These are phyloP conservation scores for Pristiophorus japonicus DNA, from an alignment of 2,113 vertebrate species.

Conservation along the genomic window DNA sequence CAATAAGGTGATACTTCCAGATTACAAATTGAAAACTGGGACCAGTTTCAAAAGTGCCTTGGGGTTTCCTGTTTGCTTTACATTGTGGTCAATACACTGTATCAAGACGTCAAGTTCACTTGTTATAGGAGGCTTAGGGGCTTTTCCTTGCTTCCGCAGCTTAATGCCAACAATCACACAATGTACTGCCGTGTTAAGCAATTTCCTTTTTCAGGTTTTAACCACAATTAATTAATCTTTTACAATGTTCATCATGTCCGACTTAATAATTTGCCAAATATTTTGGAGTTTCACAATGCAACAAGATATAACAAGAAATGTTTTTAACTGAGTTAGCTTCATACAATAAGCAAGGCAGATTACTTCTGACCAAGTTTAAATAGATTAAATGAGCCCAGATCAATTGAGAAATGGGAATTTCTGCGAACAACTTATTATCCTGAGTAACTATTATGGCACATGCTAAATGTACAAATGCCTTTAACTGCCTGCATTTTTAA, in stretches of 20 bases:
- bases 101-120: conserved; percentile 37
- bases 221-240: conserved; percentile 43
- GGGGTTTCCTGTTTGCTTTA: conserved; percentile 46
- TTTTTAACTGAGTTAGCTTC: background rate
- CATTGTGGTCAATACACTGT: conserved; percentile 44
- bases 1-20: conserved; percentile 47
- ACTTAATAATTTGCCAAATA: conserved; percentile 1
- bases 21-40: conserved; percentile 45
- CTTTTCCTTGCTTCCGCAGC: conserved; percentile 42
- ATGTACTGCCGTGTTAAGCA: conserved; percentile 43
- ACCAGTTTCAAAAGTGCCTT: conserved; percentile 42
- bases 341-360: background rate
- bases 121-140: conserved; percentile 42
- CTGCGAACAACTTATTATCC: background rate
- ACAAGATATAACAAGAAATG: background rate
- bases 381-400: background rate
- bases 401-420: background rate
- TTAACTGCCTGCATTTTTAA: background rate
- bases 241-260: background rate
- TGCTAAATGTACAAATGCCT: background rate
- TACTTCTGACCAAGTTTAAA: background rate
- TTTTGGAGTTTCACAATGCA: background rate
- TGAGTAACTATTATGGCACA: conserved; percentile 8
- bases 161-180: conserved; percentile 45
- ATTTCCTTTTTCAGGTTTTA: conserved; percentile 44